These are phyloP conservation scores for Istiophorus platypterus DNA, from an alignment of 2,113 vertebrate species.

Conservation along the genomic window DNA sequence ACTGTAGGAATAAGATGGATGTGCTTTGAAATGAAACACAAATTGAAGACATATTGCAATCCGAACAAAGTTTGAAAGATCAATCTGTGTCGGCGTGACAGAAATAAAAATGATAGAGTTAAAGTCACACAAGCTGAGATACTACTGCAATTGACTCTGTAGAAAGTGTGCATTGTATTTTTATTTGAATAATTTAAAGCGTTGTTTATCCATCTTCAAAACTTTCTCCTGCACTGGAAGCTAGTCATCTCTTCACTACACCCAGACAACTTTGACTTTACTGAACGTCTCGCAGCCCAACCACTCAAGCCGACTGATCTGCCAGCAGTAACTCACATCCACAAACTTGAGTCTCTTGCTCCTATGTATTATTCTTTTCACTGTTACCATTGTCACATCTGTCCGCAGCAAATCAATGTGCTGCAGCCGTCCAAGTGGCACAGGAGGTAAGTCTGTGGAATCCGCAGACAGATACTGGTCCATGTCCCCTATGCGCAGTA, in stretches of 20 bases:
- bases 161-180: not conserved
- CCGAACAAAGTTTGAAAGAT: not conserved
- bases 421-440: slow-evolving; percentile 51
- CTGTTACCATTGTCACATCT: slow-evolving; percentile 69
- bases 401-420: slow-evolving; percentile 69
- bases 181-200: not conserved
- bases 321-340: slow-evolving; percentile 81
- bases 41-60: not conserved
- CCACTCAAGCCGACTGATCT: slow-evolving; percentile 57
- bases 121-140: not conserved
- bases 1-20: not conserved
- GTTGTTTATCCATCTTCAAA: not conserved
- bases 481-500: not conserved
- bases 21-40: not conserved
- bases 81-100: not conserved
- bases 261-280: slow-evolving; percentile 59
- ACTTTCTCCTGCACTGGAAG: not conserved
- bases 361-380: slow-evolving; percentile 53
- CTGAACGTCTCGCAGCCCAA: not conserved
- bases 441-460: not conserved
- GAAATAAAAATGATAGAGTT: not conserved
- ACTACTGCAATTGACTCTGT: not conserved
- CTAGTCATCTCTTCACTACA: slow-evolving; percentile 29
- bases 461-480: not conserved
- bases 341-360: slow-evolving; percentile 68